phyloP scores from a whole-genome alignment of 35 echinoderm and acorn worm genomes.

The Holothuria glaberrima region DNA sequence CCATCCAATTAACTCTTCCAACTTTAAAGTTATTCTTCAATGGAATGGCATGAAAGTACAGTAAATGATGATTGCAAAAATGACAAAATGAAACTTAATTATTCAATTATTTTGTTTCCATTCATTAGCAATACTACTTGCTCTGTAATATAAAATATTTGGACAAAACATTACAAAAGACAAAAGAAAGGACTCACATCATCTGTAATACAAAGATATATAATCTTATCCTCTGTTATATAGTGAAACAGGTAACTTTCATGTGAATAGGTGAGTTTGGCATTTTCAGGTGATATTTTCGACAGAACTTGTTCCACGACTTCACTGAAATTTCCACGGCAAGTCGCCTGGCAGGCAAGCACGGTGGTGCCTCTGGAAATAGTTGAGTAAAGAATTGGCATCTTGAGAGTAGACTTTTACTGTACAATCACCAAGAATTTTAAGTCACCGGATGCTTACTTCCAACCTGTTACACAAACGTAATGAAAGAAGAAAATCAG shows the following conservation, averaged over 20 bases:
- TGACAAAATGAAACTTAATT: too few species aligned
- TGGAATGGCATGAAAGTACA: too few species aligned
- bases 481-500: too few species aligned
- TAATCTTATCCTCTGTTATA: slow-evolving; percentile 87
- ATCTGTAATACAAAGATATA: slow-evolving; percentile 98
- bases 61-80: too few species aligned
- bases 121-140: too few species aligned
- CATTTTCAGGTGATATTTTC: slow-evolving; percentile 93
- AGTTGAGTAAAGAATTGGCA: slow-evolving; percentile 89
- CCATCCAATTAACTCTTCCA: too few species aligned
- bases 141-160: too few species aligned
- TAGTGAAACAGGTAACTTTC: slow-evolving; percentile 95
- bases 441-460: too few species aligned
- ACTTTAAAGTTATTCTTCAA: too few species aligned
- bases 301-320: slow-evolving; percentile 89
- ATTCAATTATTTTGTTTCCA: too few species aligned
- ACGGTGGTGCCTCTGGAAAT: slow-evolving; percentile 88
- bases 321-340: slow-evolving; percentile 93
- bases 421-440: too few species aligned
- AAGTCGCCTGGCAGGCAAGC: slow-evolving; percentile 78
- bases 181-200: slow-evolving; percentile 74
- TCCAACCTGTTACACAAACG: too few species aligned
- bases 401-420: background rate
- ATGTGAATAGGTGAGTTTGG: slow-evolving; percentile 98
- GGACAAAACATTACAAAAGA: background rate